Conservation (phyloP, 2,113 vertebrate species). For the Sapajus apella region DNA sequence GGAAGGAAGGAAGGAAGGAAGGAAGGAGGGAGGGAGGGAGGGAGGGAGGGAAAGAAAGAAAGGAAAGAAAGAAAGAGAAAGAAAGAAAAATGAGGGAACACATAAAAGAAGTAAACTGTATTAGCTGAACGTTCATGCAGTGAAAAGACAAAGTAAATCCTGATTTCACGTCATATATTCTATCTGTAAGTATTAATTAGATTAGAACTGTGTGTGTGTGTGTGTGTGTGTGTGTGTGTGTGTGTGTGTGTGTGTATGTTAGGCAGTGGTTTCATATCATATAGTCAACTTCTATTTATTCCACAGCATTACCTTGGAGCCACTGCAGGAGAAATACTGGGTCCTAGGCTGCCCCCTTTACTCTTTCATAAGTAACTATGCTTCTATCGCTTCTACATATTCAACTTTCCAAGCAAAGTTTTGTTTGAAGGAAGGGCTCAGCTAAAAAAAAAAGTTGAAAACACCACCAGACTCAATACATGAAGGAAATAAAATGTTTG, state of each 20-base stretch:
- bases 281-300: not conserved
- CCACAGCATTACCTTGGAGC: not conserved
- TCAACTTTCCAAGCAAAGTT: not conserved
- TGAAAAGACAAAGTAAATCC: not conserved
- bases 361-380: not conserved
- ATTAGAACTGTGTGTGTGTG: not conserved
- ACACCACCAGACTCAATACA: not conserved
- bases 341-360: not conserved
- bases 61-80: no score
- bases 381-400: not conserved
- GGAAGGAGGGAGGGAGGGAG: no score
- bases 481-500: not conserved
- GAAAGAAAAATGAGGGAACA: not conserved
- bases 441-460: not conserved
- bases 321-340: not conserved
- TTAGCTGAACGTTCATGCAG: not conserved
- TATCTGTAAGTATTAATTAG: not conserved
- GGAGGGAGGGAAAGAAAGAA: no score
- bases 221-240: no score
- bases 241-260: no score
- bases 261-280: not conserved
- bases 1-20: fast-evolving
- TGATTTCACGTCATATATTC: not conserved
- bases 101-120: not conserved
- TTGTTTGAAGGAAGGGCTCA: not conserved